These are phyloP conservation scores for Periophthalmodon schlosseri DNA, from an alignment of 2,113 vertebrate species.

Conservation along the genomic window DNA sequence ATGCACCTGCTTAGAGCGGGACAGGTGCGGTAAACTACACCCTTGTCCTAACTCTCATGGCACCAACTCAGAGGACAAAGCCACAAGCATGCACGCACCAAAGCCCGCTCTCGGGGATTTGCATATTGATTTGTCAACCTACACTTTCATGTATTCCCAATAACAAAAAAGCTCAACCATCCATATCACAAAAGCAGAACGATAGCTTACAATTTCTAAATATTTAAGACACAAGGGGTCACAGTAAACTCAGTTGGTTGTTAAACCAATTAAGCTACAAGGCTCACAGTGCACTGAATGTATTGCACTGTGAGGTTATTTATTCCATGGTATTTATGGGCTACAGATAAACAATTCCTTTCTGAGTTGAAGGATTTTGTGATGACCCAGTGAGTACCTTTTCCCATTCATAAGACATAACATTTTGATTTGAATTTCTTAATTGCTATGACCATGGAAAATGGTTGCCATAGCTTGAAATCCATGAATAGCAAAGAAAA, in stretches of 20 bases:
- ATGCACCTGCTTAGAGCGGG: slow-evolving; percentile 45
- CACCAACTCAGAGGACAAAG: slow-evolving; percentile 51
- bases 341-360: no score
- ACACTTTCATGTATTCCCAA: background rate
- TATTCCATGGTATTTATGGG: background rate
- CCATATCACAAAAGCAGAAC: background rate
- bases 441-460: no score
- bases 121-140: slow-evolving; percentile 3
- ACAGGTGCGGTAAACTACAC: slow-evolving; percentile 41
- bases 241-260: background rate
- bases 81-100: slow-evolving; percentile 21
- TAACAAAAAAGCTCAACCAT: background rate
- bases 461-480: no score
- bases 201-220: background rate
- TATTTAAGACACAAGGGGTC: background rate
- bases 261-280: background rate
- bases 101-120: slow-evolving; percentile 16
- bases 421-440: no score
- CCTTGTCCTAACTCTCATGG: slow-evolving; percentile 42
- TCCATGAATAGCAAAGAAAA: background rate
- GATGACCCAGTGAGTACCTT: no score
- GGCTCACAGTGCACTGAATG: no score
- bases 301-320: background rate
- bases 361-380: no score
- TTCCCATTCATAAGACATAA: no score